Evolutionary conservation across 2,113 vertebrate species (phyloP), one percentile per base, ranked within the genome.

Genomic region (Python bivittatus): DNA sequence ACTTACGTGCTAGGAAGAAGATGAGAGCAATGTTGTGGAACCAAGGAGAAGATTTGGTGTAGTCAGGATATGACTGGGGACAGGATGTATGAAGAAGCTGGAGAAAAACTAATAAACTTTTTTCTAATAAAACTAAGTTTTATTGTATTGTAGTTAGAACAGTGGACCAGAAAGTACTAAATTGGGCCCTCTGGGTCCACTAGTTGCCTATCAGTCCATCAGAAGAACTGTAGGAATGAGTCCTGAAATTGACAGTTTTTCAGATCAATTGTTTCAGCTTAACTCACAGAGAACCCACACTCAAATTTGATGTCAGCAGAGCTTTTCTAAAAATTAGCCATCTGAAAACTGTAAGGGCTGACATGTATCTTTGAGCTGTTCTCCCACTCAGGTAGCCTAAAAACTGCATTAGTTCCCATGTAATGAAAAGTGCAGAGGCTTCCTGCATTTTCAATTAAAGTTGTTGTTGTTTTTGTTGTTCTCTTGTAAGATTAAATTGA

Each of bases 401-500:
- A 52, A 79, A 88, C 93, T 52, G 90, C 22, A 91, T 79, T 58
- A 93, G 33, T 79, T 22, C 15, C 17, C 68, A 38, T 79, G 33
- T 79, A 38, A 33, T 79, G 68, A 38, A 38, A 33, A 79, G 33
- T 22, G 68, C 17, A 20, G 38, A 79, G 6, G 52, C 23, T 91
- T n/a, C 57, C 61, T 64, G 12, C 27, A 94, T 17, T 90, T 92
- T n/a, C 92, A 3, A 3, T 53, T 17, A 84, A 38, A 22, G 5
- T 15, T 44, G 38, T 23, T 89, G 60, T 64, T 64, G 38, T 79
- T 79, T 79, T 79, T 79, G 68, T 79, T 79, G 15, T 38, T 72
- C 53, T 91, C 83, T 87, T 94, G 9, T 5, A 94, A 72, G 2
- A 94, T 89, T 86, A 93, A 95, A 92, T 91, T 56, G 72, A n/a